A percentile compares a stretch with the other conserved stretches of the same genome.
Conservation (phyloP, 1,140 invertebrate genomes). For the Bemisia tabaci region DNA sequence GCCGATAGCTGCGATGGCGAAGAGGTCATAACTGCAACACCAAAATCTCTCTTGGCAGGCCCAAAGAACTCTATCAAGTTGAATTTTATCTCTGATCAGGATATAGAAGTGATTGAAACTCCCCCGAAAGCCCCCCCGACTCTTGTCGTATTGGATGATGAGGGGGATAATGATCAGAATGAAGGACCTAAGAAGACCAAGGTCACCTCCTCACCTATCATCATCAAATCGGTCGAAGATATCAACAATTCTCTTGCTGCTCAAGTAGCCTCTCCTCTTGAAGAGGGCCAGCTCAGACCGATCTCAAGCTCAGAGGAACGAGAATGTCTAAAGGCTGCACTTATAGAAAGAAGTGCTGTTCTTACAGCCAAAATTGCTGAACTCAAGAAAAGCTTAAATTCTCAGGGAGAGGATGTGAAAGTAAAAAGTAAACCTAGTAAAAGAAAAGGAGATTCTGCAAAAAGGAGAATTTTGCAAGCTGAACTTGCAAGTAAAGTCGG, state of each 20-base stretch:
- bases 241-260: not conserved
- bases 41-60: not conserved
- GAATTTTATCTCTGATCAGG: not conserved
- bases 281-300: not conserved
- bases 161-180: not conserved
- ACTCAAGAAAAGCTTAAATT: no score
- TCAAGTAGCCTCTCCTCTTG: no score
- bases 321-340: not conserved
- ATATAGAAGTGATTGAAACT: not conserved
- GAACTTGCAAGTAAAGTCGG: no score
- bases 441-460: no score
- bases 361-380: no score
- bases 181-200: not conserved
- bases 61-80: not conserved
- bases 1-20: not conserved
- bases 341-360: not conserved
- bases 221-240: not conserved
- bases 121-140: not conserved
- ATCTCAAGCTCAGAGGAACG: not conserved
- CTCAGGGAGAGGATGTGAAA: no score
- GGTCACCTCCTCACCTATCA: not conserved
- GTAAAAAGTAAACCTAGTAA: no score
- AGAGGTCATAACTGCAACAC: not conserved
- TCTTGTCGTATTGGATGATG: not conserved
- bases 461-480: no score